Percentiles rank a stretch among this genome's conserved stretches.
Evolutionary conservation across 2,113 vertebrate species (phyloP).

Genomic region (Psettodes erumei): DNA sequence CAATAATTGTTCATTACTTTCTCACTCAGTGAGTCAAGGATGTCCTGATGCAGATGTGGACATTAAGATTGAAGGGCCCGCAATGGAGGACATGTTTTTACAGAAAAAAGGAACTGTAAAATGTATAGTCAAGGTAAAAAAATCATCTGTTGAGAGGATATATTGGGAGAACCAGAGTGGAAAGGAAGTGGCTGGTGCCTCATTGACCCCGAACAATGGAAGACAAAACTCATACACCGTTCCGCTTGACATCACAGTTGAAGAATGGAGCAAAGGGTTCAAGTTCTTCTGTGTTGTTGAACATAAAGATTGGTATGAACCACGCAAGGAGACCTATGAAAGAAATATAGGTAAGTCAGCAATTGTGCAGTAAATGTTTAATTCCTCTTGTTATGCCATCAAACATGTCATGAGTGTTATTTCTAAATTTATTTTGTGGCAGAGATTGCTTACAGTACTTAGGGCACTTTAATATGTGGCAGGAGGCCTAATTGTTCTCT

Average conservation of each 20-base stretch:
- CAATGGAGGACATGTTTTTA: constrained; percentile 9
- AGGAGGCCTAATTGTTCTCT: constrained; percentile 63
- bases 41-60: not conserved
- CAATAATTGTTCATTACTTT: not conserved
- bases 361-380: not conserved
- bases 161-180: not conserved
- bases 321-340: rapidly evolving
- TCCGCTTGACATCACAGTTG: constrained; percentile 22
- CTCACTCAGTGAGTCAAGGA: rapidly evolving
- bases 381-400: not conserved
- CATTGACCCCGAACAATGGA: rapidly evolving
- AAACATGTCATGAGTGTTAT: not conserved
- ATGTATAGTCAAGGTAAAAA: constrained; percentile 1
- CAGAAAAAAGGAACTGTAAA: not conserved
- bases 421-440: not conserved
- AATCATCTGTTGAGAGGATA: rapidly evolving
- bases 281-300: constrained; percentile 47
- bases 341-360: constrained; percentile 71
- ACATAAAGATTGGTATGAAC: rapidly evolving
- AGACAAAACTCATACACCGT: rapidly evolving
- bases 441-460: not conserved
- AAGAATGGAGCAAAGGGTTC: constrained; percentile 68
- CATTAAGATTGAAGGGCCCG: not conserved
- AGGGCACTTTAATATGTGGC: not conserved
- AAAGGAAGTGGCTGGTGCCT: rapidly evolving